These are phyloP conservation scores for Phylloscopus trochiloides DNA, from an alignment of 2,113 vertebrate genomes.

Conservation along the genomic window DNA sequence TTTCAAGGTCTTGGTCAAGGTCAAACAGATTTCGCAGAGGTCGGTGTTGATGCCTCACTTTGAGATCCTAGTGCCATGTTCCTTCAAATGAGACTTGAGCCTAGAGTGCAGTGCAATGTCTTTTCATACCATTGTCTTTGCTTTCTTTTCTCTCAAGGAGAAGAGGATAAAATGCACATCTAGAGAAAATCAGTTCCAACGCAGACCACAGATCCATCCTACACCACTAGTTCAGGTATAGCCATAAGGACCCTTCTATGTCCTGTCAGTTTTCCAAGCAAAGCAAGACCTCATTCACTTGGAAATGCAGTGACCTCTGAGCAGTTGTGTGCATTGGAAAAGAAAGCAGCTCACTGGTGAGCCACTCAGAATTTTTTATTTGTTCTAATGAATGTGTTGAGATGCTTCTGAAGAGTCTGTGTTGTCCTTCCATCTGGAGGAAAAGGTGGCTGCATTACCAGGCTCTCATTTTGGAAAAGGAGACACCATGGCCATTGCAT, in stretches of 20 bases:
- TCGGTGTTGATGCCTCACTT: fast-evolving
- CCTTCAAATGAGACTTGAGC: background rate
- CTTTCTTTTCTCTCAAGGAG: background rate
- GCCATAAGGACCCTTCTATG: background rate
- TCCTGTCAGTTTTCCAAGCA: background rate
- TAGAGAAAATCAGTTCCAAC: background rate
- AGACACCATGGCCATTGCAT: background rate
- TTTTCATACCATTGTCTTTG: background rate
- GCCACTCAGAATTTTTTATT: background rate
- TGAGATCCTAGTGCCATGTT: background rate
- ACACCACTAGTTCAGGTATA: background rate
- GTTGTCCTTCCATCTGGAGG: background rate
- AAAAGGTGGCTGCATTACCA: background rate
- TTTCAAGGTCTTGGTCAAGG: background rate
- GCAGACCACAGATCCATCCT: background rate
- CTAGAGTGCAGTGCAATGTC: background rate
- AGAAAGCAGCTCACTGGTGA: background rate
- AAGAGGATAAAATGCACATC: background rate
- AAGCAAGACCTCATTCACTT: background rate
- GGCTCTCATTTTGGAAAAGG: background rate
- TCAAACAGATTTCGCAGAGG: background rate
- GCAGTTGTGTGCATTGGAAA: background rate
- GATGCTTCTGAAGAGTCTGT: background rate
- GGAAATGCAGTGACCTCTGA: background rate
- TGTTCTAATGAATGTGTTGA: background rate